phyloP scores from a whole-genome alignment of 2,888 invertebrate genomes.

The Cinara cedri region DNA sequence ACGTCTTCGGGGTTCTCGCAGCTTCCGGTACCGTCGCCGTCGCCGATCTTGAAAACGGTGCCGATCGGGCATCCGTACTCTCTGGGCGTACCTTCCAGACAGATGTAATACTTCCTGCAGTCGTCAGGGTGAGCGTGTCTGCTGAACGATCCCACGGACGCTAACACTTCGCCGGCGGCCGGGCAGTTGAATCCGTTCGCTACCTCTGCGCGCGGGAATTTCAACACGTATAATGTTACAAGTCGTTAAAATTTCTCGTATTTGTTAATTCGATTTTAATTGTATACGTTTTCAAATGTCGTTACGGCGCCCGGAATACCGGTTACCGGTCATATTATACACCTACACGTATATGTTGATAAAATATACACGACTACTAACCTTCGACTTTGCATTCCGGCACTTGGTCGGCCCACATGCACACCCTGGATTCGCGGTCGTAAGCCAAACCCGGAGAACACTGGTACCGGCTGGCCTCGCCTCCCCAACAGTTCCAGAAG shows the following conservation, averaged over 20 bases:
- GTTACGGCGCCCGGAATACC: background rate
- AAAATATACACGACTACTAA: conserved; percentile 63
- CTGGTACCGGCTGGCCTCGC: conserved; percentile 90
- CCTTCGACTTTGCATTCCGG: conserved; percentile 90
- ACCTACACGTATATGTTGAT: too few species aligned
- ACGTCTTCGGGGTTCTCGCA: conserved; percentile 95
- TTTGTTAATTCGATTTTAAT: background rate
- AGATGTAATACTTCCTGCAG: conserved; percentile 94
- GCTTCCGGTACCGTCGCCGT: conserved; percentile 86
- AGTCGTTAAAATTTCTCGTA: too few species aligned
- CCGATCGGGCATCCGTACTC: conserved; percentile 96
- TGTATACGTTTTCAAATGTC: background rate
- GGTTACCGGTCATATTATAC: too few species aligned
- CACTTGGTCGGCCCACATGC: conserved; percentile 96
- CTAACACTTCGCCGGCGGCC: conserved; percentile 79
- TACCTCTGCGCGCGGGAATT: conserved; percentile 73
- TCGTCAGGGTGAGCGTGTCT: conserved; percentile 94
- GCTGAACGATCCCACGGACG: conserved; percentile 83
- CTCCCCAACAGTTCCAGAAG: conserved; percentile 98
- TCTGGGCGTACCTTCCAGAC: conserved; percentile 85
- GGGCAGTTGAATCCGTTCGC: conserved; percentile 89
- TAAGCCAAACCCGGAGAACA: conserved; percentile 94
- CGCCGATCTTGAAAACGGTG: conserved; percentile 93
- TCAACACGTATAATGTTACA: too few species aligned
- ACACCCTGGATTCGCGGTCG: conserved; percentile 89